Base-by-base conservation (phyloP, 1,140 invertebrate genomes). In the Camponotus vicinus region DNA sequence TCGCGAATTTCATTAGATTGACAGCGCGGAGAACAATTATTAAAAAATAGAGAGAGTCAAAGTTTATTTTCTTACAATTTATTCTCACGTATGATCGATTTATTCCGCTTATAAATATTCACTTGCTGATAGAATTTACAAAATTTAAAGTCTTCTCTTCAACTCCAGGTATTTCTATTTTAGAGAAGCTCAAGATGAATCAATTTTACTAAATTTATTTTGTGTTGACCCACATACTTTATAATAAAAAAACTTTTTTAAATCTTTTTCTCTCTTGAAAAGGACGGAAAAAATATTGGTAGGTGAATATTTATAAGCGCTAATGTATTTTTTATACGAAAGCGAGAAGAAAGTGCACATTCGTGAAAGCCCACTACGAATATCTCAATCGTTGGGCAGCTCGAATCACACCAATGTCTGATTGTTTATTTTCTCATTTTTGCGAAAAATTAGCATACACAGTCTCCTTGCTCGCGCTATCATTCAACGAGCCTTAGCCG, bases 321-420 rank as follows among this genome's bases (percentile, higher is more conserved):
- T 57, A 52, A 0, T 9, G 3, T 11, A 13, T 59, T 7, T 59
- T 18, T 37, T 9, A 34, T n/a, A 57, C 15, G 55, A 34, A 2
- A 13, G 45, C 11, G 49, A 18, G 0, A 27, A 59, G 49, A 64
- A 27, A 15, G 49, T 15, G 59, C 21, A 15, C 15, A 27, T 67
- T 87, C 73, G 86, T 83, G 78, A 87, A 90, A 89, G 88, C 79
- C 75, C 73, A 86, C 0, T 52, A 52, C 49, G 91, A 85, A 73
- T 78, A 63, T 78, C 40, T 85, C 90, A 75, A 89, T 93, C 88
- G 86, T 90, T 86, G 92, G 92, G 90, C 88, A 85, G 93, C 92
- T 93, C 92, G 92, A 93, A 85, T 91, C 79, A 42, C n/a, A n/a
- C 9, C 4, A 15, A 52, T 27, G 21, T 6, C 52, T n/a, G 66